These are phyloP conservation scores for Epinephelus fuscoguttatus DNA, from an alignment of 2,113 vertebrate genomes.

Conservation along the genomic window DNA sequence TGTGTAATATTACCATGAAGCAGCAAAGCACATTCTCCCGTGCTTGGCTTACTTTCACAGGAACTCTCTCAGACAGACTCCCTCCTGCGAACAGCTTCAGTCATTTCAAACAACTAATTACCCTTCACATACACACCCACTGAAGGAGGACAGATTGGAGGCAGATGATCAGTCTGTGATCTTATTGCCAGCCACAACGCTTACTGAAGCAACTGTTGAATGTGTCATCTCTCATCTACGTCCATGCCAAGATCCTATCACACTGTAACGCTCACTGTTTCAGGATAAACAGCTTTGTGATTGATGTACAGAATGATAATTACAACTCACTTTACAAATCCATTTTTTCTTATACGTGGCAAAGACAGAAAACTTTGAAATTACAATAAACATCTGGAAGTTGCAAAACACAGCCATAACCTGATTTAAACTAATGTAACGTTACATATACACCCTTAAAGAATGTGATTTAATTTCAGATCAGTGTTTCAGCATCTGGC, in stretches of 20 bases:
- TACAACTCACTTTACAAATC: slow-evolving; percentile 14
- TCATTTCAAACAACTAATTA: slow-evolving; percentile 68
- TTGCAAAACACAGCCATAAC: slow-evolving; percentile 15
- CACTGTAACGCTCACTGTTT: slow-evolving; percentile 11
- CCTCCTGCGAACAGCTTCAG: slow-evolving; percentile 42
- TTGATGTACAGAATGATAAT: slow-evolving; percentile 14
- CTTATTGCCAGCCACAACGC: slow-evolving; percentile 53
- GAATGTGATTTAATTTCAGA: slow-evolving; percentile 11
- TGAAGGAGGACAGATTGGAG: slow-evolving; percentile 57
- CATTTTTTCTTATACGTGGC: slow-evolving; percentile 15
- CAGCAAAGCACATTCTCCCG: background rate
- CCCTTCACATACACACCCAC: slow-evolving; percentile 39
- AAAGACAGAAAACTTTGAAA: background rate
- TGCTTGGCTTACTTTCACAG: slow-evolving; percentile 29
- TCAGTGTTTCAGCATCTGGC: background rate
- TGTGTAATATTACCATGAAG: background rate
- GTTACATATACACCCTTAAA: slow-evolving; percentile 1
- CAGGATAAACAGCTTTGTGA: background rate
- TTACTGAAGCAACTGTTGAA: slow-evolving; percentile 31
- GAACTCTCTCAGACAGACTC: slow-evolving; percentile 33
- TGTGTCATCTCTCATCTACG: slow-evolving; percentile 30
- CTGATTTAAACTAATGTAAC: slow-evolving; percentile 18
- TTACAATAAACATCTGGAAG: slow-evolving; percentile 31
- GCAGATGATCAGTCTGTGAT: slow-evolving; percentile 72
- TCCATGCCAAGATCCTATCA: slow-evolving; percentile 37